Evolutionary conservation across 2,113 vertebrate species (phyloP).

Genomic region (Strix aluco): DNA sequence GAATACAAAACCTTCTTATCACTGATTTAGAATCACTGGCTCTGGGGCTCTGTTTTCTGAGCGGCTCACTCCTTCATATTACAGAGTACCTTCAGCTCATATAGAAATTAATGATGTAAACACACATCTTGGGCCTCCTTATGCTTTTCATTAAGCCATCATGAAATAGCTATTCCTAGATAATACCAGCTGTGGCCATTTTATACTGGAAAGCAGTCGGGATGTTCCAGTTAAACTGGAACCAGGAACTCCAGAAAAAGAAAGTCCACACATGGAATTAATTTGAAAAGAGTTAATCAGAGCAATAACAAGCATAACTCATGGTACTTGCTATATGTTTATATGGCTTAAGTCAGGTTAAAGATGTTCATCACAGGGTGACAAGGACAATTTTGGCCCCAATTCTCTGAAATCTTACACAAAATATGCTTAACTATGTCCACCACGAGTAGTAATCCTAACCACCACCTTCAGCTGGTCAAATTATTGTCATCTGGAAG

Average conservation of each 20-base stretch:
- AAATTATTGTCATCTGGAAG: not conserved
- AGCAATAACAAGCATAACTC: not conserved
- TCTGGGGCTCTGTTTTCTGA: not conserved
- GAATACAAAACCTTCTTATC: not conserved
- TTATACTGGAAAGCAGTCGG: not conserved
- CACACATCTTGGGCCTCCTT: not conserved
- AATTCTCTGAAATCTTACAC: not conserved
- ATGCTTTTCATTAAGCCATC: constrained; percentile 21
- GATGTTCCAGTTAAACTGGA: constrained; percentile 13
- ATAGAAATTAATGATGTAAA: not conserved
- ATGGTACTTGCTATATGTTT: not conserved
- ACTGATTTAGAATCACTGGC: not conserved
- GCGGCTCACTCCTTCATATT: not conserved
- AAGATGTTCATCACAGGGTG: not conserved
- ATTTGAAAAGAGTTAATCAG: not conserved
- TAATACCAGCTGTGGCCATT: not conserved
- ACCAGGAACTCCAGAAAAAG: not conserved
- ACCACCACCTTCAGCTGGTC: not conserved
- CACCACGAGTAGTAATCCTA: not conserved
- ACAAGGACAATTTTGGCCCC: not conserved
- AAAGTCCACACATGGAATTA: not conserved
- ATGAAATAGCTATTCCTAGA: constrained; percentile 34
- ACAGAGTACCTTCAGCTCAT: not conserved
- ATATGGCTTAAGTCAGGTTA: not conserved
- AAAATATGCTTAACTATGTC: not conserved